These are phyloP conservation scores for Panzeria rudis DNA, from an alignment of 2,888 invertebrate species.

Conservation along the genomic window DNA sequence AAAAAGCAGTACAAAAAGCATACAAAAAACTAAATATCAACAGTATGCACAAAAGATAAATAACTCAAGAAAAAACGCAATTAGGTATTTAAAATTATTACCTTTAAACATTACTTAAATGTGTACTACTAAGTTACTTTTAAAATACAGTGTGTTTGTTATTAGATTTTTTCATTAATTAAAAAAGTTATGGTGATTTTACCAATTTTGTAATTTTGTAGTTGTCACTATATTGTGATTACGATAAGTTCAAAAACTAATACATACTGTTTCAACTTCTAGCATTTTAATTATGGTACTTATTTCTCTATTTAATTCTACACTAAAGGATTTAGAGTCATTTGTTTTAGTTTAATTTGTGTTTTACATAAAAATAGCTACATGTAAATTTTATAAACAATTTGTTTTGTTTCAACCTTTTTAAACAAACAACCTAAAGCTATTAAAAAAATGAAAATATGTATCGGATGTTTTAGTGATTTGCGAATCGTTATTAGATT, in stretches of 20 bases:
- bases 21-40: neutral
- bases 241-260: slow-evolving; percentile 27
- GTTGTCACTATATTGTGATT: neutral
- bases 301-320: slow-evolving; percentile 38
- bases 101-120: neutral
- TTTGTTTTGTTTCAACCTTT: slow-evolving; percentile 25
- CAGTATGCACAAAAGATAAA: neutral
- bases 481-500: slow-evolving; percentile 11
- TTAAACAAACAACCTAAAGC: slow-evolving; percentile 61
- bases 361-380: slow-evolving; percentile 59
- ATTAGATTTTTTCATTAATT: neutral
- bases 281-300: slow-evolving; percentile 20
- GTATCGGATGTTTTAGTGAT: slow-evolving; percentile 17
- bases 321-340: slow-evolving; percentile 27
- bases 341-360: slow-evolving; percentile 30
- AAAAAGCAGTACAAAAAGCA: neutral
- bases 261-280: slow-evolving; percentile 1
- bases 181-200: neutral
- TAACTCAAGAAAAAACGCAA: neutral
- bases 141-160: neutral
- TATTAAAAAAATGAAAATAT: slow-evolving; percentile 40
- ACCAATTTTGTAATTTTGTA: neutral
- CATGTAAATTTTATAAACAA: slow-evolving; percentile 39
- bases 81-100: no score
- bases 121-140: neutral